These are phyloP conservation scores for Colinus virginianus DNA, from an alignment of 2,113 vertebrate genomes.

Conservation along the genomic window DNA sequence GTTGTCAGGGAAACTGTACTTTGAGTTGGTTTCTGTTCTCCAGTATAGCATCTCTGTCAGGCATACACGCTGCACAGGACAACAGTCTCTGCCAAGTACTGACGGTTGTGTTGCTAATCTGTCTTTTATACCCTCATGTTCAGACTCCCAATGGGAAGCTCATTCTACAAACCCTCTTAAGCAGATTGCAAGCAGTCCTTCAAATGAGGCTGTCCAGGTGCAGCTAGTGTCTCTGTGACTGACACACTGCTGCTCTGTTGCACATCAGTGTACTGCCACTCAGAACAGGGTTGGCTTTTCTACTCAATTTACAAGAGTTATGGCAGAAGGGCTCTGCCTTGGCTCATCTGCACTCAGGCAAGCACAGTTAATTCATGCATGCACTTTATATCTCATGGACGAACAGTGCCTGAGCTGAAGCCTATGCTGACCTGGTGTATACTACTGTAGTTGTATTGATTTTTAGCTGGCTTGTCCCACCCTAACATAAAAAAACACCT, in stretches of 20 bases:
- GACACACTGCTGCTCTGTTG: accelerated
- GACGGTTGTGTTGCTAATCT: background rate
- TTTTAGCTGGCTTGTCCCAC: background rate
- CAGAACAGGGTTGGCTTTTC: background rate
- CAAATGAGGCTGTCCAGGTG: background rate
- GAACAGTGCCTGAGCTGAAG: background rate
- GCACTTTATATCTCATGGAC: background rate
- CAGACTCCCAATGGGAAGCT: background rate
- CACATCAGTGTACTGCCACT: too few species aligned
- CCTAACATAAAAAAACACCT: background rate
- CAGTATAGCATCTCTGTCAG: background rate
- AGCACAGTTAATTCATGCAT: background rate
- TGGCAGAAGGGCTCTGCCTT: background rate
- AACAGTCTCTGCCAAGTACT: background rate
- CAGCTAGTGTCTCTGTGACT: background rate
- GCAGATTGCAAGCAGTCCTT: background rate
- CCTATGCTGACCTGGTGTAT: background rate
- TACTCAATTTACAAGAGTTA: background rate
- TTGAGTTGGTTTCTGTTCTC: constrained; percentile 74
- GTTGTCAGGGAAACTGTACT: constrained; percentile 85
- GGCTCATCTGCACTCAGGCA: background rate
- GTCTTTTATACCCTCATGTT: background rate
- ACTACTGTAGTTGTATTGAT: background rate
- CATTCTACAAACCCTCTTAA: background rate
- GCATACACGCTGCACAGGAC: background rate